Conservation (phyloP, 2,888 invertebrate genomes). For the Mimumesa dahlbomi region DNA sequence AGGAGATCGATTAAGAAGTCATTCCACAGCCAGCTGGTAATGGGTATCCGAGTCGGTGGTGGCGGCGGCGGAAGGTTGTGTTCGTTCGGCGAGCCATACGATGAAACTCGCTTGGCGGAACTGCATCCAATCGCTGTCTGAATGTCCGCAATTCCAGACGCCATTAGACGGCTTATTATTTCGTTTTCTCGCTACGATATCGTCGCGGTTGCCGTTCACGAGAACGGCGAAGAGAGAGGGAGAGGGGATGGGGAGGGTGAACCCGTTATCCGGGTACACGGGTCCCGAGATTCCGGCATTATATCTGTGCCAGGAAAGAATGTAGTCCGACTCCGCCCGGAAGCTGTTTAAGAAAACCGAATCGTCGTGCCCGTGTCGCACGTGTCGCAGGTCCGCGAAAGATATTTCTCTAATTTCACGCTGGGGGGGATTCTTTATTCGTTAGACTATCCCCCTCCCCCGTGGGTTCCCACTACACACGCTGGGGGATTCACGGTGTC, state of each 20-base stretch:
- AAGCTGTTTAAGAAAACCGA: slow-evolving; percentile 31
- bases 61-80: slow-evolving; percentile 27
- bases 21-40: slow-evolving; percentile 60
- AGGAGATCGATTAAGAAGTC: slow-evolving; percentile 73
- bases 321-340: slow-evolving; percentile 23
- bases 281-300: slow-evolving; percentile 49
- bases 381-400: too few relatives aligned
- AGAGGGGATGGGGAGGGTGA: too few relatives aligned
- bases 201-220: slow-evolving; percentile 58
- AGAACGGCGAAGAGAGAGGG: too few relatives aligned
- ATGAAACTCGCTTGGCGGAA: slow-evolving; percentile 64
- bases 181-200: slow-evolving; percentile 69
- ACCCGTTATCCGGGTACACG: slow-evolving; percentile 55
- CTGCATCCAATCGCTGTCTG: slow-evolving; percentile 73
- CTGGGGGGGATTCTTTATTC: not conserved
- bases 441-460: not conserved
- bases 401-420: slow-evolving; percentile 8
- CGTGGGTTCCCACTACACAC: not conserved
- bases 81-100: slow-evolving; percentile 25
- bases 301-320: slow-evolving; percentile 27
- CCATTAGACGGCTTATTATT: slow-evolving; percentile 76
- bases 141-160: slow-evolving; percentile 74
- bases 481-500: slow-evolving; percentile 2
- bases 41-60: slow-evolving; percentile 43
- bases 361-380: not conserved